phyloP scores from a whole-genome alignment of 2,113 vertebrate genomes.

The Erythrocercus mccallii region DNA sequence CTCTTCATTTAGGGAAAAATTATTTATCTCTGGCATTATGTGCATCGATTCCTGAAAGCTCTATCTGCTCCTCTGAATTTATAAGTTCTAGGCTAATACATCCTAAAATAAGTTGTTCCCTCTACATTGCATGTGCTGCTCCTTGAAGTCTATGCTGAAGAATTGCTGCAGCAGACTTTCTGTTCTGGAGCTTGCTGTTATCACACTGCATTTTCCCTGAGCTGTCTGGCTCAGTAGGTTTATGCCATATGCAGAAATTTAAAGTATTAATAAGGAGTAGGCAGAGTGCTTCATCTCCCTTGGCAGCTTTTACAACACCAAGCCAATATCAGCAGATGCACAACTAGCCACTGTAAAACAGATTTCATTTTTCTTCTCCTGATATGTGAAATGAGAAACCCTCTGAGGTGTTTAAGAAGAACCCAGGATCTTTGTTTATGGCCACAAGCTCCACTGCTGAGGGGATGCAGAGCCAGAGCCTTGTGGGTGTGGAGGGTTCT shows the following conservation, averaged over 20 bases:
- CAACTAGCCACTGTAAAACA: not conserved
- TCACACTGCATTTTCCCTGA: not conserved
- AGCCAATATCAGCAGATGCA: not conserved
- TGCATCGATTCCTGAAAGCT: not conserved
- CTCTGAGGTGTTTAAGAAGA: not conserved
- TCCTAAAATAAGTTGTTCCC: not conserved
- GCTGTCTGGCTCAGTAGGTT: not conserved
- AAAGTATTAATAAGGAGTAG: conserved; percentile 6
- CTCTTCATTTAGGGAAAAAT: not conserved
- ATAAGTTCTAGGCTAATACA: not conserved
- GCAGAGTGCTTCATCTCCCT: not conserved
- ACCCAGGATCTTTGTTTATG: not conserved
- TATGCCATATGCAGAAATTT: not conserved
- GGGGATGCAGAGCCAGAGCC: not conserved
- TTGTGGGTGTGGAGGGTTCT: not conserved
- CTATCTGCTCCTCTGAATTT: not conserved
- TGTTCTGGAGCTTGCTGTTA: not conserved
- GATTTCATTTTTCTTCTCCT: not conserved
- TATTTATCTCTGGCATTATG: not conserved
- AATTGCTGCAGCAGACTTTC: not conserved
- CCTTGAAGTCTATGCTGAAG: not conserved
- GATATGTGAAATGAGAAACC: not conserved
- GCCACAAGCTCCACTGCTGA: not conserved
- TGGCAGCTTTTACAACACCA: not conserved
- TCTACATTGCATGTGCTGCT: not conserved